phyloP scores from a whole-genome alignment of 2,888 invertebrate species.

The Nomada ruficornis region DNA sequence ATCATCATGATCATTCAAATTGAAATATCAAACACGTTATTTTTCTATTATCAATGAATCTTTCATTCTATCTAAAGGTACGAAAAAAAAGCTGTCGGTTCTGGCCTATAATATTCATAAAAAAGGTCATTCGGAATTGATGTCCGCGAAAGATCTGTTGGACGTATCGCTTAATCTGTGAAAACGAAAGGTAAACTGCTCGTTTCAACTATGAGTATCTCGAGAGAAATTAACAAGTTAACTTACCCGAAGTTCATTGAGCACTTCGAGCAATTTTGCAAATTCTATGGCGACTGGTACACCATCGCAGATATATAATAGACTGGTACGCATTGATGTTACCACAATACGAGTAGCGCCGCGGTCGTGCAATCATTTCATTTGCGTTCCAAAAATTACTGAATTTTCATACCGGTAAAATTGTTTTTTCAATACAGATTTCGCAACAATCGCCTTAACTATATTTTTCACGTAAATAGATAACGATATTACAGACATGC shows the following conservation, averaged over 20 bases:
- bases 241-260: slow-evolving; percentile 72
- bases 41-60: slow-evolving; percentile 55
- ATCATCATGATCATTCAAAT: neutral
- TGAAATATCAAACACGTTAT: slow-evolving; percentile 18
- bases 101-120: slow-evolving; percentile 51
- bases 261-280: slow-evolving; percentile 60
- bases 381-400: slow-evolving; percentile 32
- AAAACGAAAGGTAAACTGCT: slow-evolving; percentile 1
- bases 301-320: slow-evolving; percentile 55
- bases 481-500: neutral
- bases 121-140: slow-evolving; percentile 53
- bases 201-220: neutral
- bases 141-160: slow-evolving; percentile 24
- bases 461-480: neutral
- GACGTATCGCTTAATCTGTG: neutral
- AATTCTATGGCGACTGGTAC: slow-evolving; percentile 67
- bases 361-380: slow-evolving; percentile 33
- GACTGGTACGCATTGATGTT: slow-evolving; percentile 41
- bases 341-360: slow-evolving; percentile 43
- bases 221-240: slow-evolving; percentile 53
- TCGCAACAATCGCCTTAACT: neutral
- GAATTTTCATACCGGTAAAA: neutral
- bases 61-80: slow-evolving; percentile 41
- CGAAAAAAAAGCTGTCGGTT: slow-evolving; percentile 60
- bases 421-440: neutral